These are phyloP conservation scores for Petrocephalus sullivani DNA, from an alignment of 2,797 vertebrate species.

Conservation along the genomic window DNA sequence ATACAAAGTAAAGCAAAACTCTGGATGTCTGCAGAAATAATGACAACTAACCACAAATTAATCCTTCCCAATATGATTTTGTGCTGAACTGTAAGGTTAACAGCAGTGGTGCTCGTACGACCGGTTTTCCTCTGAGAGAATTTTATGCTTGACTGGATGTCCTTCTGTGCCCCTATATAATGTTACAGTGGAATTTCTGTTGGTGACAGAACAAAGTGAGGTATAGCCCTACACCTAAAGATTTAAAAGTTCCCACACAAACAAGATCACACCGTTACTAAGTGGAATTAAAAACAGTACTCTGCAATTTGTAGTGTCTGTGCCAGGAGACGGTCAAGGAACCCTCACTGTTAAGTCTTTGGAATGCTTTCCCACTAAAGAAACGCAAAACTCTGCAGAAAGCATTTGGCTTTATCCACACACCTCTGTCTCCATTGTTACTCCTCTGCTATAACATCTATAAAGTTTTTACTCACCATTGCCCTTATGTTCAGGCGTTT, in stretches of 20 bases:
- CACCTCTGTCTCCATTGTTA: not conserved
- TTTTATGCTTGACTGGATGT: not conserved
- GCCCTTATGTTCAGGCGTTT: not conserved
- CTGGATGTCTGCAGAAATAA: constrained; percentile 23
- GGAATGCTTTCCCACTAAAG: not conserved
- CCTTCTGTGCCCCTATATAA: not conserved
- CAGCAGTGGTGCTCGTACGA: not conserved
- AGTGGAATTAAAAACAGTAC: not conserved
- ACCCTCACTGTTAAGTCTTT: not conserved
- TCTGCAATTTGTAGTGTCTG: constrained; percentile 24
- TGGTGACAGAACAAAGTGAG: not conserved
- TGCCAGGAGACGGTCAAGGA: constrained; percentile 33
- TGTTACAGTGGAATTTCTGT: not conserved
- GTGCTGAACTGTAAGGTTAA: constrained; percentile 10
- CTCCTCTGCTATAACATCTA: not conserved
- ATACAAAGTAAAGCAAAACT: constrained; percentile 13
- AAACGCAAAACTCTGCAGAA: not conserved
- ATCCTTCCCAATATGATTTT: constrained; percentile 11
- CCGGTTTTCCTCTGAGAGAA: not conserved
- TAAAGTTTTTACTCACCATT: constrained; percentile 9
- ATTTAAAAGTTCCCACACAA: not conserved
- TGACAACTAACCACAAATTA: constrained; percentile 17
- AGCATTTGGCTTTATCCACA: not conserved
- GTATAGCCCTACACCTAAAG: not conserved
- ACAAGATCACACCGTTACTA: not conserved